Evolutionary conservation across 92 coral and sea anemone genomes (phyloP).

Genomic region (Bergia puertoricense): DNA sequence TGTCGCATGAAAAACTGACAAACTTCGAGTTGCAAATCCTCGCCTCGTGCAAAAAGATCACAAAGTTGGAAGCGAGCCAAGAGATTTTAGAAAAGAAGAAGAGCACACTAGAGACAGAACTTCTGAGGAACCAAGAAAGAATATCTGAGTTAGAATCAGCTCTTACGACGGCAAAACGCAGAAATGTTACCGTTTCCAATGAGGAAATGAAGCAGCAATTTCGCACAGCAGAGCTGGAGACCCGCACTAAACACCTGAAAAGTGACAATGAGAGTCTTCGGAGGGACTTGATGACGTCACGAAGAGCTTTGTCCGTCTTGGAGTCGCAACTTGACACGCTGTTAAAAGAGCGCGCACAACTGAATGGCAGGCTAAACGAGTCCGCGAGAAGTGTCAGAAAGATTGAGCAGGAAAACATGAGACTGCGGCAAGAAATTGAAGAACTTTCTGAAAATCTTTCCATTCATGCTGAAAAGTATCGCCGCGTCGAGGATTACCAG

Average conservation of each 20-base stretch:
- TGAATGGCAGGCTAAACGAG: slow-evolving; percentile 34
- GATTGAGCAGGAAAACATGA: slow-evolving; percentile 7
- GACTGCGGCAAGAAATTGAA: slow-evolving; percentile 13
- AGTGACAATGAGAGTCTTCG: slow-evolving; percentile 48
- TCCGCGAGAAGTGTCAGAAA: background rate
- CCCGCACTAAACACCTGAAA: slow-evolving; percentile 26
- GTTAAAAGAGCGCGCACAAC: slow-evolving; percentile 29
- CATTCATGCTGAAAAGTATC: background rate
- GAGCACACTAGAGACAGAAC: slow-evolving; percentile 47
- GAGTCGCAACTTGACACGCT: slow-evolving; percentile 46
- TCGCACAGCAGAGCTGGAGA: slow-evolving; percentile 40
- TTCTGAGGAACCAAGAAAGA: slow-evolving; percentile 49
- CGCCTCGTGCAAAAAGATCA: slow-evolving; percentile 48
- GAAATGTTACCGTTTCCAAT: slow-evolving; percentile 14
- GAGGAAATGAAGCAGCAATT: slow-evolving; percentile 34
- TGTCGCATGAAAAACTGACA: slow-evolving; percentile 50
- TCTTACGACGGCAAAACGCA: slow-evolving; percentile 44
- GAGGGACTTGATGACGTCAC: slow-evolving; percentile 36
- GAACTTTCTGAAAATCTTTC: slow-evolving; percentile 34
- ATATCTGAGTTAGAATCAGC: slow-evolving; percentile 53
- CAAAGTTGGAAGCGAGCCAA: slow-evolving; percentile 53
- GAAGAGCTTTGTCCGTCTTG: background rate
- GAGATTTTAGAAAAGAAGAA: slow-evolving; percentile 56
- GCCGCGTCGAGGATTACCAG: slow-evolving; percentile 8
- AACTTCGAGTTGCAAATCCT: slow-evolving; percentile 51